phyloP scores from a whole-genome alignment of 2,797 vertebrate species.

The Periophthalmus magnuspinnatus region DNA sequence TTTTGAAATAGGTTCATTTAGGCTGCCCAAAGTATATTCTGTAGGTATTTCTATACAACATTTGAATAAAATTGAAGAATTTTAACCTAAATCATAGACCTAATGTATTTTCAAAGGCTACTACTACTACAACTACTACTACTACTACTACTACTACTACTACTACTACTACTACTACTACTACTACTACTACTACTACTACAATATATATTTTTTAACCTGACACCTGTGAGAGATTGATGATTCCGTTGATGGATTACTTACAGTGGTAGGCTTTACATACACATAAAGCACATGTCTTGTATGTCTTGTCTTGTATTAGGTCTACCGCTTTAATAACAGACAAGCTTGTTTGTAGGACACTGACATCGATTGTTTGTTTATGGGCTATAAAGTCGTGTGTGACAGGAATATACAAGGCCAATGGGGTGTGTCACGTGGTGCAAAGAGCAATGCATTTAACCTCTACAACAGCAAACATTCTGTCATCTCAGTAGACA shows the following conservation, averaged over 20 bases:
- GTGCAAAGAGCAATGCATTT: slow-evolving; percentile 31
- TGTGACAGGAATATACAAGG: slow-evolving; percentile 29
- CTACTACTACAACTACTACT: background rate
- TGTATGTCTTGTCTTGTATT: too few species aligned
- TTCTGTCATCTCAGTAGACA: slow-evolving; percentile 21
- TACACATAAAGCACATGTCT: background rate
- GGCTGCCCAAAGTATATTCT: background rate
- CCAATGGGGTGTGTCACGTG: slow-evolving; percentile 21
- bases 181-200: too few species aligned
- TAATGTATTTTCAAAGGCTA: background rate
- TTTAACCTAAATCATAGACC: background rate
- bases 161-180: too few species aligned
- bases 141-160: too few species aligned
- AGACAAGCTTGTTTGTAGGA: slow-evolving; percentile 12
- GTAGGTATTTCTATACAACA: background rate
- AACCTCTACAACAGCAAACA: slow-evolving; percentile 19
- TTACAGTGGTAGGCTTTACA: background rate
- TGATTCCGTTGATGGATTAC: slow-evolving; percentile 10
- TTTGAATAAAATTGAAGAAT: background rate
- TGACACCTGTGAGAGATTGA: slow-evolving; percentile 24
- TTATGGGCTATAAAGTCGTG: slow-evolving; percentile 32
- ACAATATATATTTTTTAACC: slow-evolving; percentile 51
- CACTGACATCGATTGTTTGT: slow-evolving; percentile 20
- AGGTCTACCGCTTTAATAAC: background rate
- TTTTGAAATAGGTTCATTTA: background rate